Percentiles rank a stretch among this genome's conserved stretches.
phyloP scores from a whole-genome alignment of 2,888 invertebrate genomes.

The Leptura quadrifasciata region DNA sequence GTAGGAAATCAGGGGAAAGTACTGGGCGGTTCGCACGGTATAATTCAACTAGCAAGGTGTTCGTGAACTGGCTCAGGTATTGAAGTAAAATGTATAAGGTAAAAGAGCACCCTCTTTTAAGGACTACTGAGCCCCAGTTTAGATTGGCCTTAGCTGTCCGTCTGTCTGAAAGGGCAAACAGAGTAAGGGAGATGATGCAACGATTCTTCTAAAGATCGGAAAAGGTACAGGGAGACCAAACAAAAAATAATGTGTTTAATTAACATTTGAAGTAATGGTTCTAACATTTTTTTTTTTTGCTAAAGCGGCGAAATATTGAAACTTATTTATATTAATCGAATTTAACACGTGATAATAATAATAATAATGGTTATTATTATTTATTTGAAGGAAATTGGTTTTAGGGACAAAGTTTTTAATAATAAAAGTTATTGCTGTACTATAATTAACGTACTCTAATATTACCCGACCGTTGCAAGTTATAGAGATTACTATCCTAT shows the following conservation, averaged over 20 bases:
- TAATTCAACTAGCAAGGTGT: slow-evolving; percentile 36
- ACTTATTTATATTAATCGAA: too few species aligned
- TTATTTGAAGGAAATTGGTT: too few species aligned
- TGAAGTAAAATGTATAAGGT: slow-evolving; percentile 10
- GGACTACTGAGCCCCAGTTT: slow-evolving; percentile 30
- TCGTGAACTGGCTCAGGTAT: slow-evolving; percentile 32
- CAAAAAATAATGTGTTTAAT: background rate
- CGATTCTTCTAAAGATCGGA: background rate
- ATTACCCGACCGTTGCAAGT: too few species aligned
- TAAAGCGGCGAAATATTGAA: too few species aligned
- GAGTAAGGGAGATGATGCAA: slow-evolving; percentile 14
- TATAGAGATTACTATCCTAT: too few species aligned
- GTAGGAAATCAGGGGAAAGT: slow-evolving; percentile 29
- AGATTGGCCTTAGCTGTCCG: slow-evolving; percentile 31
- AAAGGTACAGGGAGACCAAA: slow-evolving; percentile 3
- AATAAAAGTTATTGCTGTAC: too few species aligned
- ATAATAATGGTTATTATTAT: too few species aligned
- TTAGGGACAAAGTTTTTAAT: too few species aligned
- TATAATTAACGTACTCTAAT: too few species aligned
- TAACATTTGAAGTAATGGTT: background rate
- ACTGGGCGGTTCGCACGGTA: slow-evolving; percentile 40
- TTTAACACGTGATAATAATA: too few species aligned
- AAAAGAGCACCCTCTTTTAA: slow-evolving; percentile 2
- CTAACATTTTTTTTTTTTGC: too few species aligned
- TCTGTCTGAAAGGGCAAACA: slow-evolving; percentile 17